Evolutionary conservation across 2,888 invertebrate genomes (phyloP), one percentile per base, ranked within the genome.

Genomic region (Timema cristinae): DNA sequence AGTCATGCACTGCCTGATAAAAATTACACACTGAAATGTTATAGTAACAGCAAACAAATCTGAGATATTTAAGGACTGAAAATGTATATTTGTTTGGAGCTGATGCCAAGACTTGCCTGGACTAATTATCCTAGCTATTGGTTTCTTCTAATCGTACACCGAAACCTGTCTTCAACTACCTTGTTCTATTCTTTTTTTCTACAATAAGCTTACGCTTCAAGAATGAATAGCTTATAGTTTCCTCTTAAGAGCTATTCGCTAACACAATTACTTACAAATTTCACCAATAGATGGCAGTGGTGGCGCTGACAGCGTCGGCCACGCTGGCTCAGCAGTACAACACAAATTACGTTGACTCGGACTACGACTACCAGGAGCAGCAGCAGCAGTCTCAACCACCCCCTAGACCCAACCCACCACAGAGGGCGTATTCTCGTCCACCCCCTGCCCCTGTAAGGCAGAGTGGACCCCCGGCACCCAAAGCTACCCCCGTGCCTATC

Each of bases 401-500:
- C 13, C 80, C 69, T 70, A 50, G 73, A 69, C 66, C 72, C 32
- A 13, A 66, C 50, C 67, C 54, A 66, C 66, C 59, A 7, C 71
- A 67, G 71, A 72, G 66, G 47, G 68, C 72, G 32, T 73, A 51
- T 54, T 59, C 54, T 11, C 61, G 73, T 10, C 70, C 70, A 47
- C 50, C 73, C 16, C 69, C 71, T 51, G 54, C 73, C 6, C 63
- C 67, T 56, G 49, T 50, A 15, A 47, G 69, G 32, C 61, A 16
- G 51, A 73, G 63, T 50, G 52, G 66, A 16, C 54, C 68, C 59
- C 67, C 72, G 50, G 50, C 71, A 67, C 56, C 68, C 68, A 51
- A 84, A 74, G 85, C 87, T 54, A 86, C 90, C 0, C 88, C 93
- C 0, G 89, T 94, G 67, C 85, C 94, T 61, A 94, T 94, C 78